Conservation (phyloP, 2,113 vertebrate genomes). For the Uria aalge region DNA sequence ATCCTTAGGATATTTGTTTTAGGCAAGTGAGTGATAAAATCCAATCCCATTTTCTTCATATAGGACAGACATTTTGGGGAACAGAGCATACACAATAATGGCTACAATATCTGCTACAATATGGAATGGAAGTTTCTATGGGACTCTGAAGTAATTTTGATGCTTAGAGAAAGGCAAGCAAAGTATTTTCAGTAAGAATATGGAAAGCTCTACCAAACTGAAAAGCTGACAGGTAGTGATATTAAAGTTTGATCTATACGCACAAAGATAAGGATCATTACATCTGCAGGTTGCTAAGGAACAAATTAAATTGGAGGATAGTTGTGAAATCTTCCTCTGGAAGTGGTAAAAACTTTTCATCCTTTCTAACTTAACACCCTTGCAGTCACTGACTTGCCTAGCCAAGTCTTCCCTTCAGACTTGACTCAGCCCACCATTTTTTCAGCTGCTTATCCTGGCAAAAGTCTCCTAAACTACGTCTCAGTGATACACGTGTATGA, state of each 20-base stretch:
- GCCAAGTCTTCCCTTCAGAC: not conserved
- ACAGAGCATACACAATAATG: not conserved
- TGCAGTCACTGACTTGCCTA: not conserved
- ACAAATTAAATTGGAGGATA: not conserved
- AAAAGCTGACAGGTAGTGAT: not conserved
- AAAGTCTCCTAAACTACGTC: not conserved
- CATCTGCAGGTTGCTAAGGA: not conserved
- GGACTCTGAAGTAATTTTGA: constrained; percentile 5
- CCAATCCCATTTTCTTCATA: not conserved
- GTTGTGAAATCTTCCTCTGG: not conserved
- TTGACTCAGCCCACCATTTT: not conserved
- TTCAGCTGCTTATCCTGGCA: not conserved
- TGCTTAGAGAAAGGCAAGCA: not conserved
- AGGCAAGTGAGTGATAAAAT: not conserved
- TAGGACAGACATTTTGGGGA: not conserved
- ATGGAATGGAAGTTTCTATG: not conserved
- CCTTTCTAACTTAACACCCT: not conserved
- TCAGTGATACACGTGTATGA: not conserved
- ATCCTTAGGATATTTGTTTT: not conserved
- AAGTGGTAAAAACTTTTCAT: not conserved
- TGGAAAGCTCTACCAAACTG: not conserved
- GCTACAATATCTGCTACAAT: not conserved
- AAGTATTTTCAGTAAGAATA: constrained; percentile 16
- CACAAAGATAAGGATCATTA: constrained; percentile 8
- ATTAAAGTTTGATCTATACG: not conserved